Percentiles rank a stretch among this genome's conserved stretches.
Evolutionary conservation across 2,797 vertebrate species (phyloP).

Genomic region (Harpagifer antarcticus): DNA sequence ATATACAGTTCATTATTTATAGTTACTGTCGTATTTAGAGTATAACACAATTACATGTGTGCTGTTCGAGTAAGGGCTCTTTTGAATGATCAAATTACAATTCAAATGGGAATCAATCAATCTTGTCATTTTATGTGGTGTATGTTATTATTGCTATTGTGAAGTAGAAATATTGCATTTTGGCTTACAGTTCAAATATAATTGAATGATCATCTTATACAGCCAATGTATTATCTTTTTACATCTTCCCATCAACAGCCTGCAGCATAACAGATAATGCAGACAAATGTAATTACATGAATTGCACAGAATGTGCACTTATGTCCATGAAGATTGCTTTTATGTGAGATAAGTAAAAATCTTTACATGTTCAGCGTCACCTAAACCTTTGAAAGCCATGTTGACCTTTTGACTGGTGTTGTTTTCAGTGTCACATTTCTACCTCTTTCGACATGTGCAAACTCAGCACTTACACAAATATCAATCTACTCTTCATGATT

Average conservation of each 20-base stretch:
- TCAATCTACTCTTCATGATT: constrained; percentile 7
- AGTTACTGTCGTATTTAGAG: not conserved
- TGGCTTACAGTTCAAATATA: not conserved
- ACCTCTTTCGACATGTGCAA: constrained; percentile 33
- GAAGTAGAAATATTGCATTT: not conserved
- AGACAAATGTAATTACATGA: not conserved
- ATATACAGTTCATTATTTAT: not conserved
- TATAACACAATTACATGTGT: not conserved
- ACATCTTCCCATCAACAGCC: not conserved
- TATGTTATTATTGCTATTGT: not conserved
- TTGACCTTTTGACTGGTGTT: constrained; percentile 60
- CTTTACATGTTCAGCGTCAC: constrained; percentile 28
- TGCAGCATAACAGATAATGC: not conserved
- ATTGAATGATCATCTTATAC: not conserved
- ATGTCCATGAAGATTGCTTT: not conserved
- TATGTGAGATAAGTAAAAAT: not conserved
- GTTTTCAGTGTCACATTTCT: constrained; percentile 71
- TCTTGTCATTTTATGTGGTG: not conserved
- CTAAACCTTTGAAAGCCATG: constrained; percentile 33
- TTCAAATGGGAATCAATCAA: not conserved
- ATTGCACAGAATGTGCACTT: not conserved
- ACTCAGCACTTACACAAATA: constrained; percentile 33
- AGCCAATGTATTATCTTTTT: not conserved
- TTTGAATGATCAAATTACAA: not conserved
- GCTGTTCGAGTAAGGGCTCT: not conserved